Evolutionary conservation across 2,113 vertebrate species (phyloP).

Genomic region (Narcine bancroftii): DNA sequence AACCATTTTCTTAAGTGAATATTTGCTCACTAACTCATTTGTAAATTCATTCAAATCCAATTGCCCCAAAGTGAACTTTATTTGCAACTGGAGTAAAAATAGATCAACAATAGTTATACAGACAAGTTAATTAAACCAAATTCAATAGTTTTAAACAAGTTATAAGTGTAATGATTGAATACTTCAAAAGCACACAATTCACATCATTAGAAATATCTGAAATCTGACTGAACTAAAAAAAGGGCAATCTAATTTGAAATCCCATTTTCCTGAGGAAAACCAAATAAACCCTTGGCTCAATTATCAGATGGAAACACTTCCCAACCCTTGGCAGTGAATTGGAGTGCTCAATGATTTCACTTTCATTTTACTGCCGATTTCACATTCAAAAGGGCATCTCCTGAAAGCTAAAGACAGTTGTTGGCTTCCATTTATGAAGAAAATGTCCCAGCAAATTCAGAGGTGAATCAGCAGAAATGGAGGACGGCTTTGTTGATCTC

Average conservation of each 20-base stretch:
- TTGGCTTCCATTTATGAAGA: not conserved
- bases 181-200: not conserved
- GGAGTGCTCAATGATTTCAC: not conserved
- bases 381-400: conserved; percentile 34
- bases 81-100: conserved; percentile 5
- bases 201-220: conserved; percentile 9
- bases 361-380: conserved; percentile 14
- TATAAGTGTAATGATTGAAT: not conserved
- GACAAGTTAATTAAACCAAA: conserved; percentile 4
- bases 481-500: conserved; percentile 93
- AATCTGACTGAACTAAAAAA: not conserved
- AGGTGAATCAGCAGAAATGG: conserved; percentile 72
- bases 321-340: conserved; percentile 7
- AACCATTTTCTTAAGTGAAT: too few relatives aligned
- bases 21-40: not conserved
- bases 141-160: not conserved
- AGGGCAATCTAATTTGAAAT: not conserved
- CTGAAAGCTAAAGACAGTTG: not conserved
- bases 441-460: not conserved
- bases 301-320: conserved; percentile 19
- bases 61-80: not conserved
- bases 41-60: not conserved
- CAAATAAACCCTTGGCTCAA: not conserved
- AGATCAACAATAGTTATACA: not conserved
- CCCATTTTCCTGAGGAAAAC: not conserved